Conservation (phyloP, 1,140 invertebrate species). For the Panagrolaimus sp. region DNA sequence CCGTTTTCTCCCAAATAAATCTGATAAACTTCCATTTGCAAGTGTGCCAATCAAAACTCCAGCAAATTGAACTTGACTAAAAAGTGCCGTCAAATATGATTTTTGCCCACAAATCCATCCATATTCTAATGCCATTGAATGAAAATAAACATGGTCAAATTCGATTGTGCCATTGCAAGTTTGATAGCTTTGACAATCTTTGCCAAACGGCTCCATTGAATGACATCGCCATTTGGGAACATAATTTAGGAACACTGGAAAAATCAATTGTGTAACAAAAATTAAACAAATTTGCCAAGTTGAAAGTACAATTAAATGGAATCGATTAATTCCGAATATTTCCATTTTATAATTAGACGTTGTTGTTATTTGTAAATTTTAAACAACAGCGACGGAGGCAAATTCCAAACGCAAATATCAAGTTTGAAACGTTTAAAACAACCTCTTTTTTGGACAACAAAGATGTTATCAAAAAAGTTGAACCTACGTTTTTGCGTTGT, state of each 20-base stretch:
- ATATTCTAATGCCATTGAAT: constrained; percentile 14
- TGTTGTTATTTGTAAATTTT: no score
- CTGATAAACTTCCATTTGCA: background rate
- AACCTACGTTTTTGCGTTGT: no score
- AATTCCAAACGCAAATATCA: no score
- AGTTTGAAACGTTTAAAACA: no score
- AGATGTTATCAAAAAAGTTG: no score
- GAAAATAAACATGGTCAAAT: constrained; percentile 18
- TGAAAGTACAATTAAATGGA: background rate
- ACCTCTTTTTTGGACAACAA: no score
- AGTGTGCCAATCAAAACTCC: constrained; percentile 21
- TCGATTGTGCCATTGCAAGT: background rate
- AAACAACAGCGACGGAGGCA: no score
- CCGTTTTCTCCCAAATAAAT: constrained; percentile 12
- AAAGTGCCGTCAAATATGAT: background rate
- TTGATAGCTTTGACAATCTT: background rate
- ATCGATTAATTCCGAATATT: background rate
- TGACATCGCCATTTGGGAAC: constrained; percentile 22
- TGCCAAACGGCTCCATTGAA: background rate
- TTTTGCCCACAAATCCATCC: constrained; percentile 12
- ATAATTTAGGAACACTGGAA: constrained; percentile 14
- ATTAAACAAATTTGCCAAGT: constrained; percentile 6
- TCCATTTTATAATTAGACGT: no score
- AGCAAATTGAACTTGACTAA: constrained; percentile 14
- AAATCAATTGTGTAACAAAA: constrained; percentile 3